Evolutionary conservation across 1,140 invertebrate genomes (phyloP).

Genomic region (Drosophila seguyi): DNA sequence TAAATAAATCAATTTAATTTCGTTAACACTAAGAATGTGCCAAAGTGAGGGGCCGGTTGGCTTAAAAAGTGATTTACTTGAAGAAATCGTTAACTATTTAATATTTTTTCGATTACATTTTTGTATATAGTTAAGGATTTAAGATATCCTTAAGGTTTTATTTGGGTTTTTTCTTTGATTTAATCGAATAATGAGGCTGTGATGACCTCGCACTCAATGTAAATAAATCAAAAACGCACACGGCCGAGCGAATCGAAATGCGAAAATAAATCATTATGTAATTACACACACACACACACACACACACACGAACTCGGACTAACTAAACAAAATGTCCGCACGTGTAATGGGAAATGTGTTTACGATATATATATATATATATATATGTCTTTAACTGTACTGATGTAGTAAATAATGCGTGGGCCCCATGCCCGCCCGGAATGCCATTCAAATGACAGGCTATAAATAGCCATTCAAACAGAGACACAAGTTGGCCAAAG

Average conservation of each 20-base stretch:
- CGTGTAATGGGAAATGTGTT: conserved; percentile 72
- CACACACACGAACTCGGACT: conserved; percentile 28
- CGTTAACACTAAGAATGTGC: conserved; percentile 22
- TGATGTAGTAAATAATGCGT: conserved; percentile 25
- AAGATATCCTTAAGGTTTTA: neutral
- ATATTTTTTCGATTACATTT: neutral
- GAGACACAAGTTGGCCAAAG: conserved; percentile 54
- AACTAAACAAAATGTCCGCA: conserved; percentile 73
- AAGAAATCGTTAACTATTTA: neutral
- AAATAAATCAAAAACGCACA: conserved; percentile 51
- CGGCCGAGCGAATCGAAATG: conserved; percentile 50
- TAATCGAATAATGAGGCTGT: conserved; percentile 22
- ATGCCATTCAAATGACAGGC: conserved; percentile 75
- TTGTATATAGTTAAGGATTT: neutral
- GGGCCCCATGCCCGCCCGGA: conserved; percentile 31
- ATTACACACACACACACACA: conserved; percentile 56
- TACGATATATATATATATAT: conserved; percentile 45
- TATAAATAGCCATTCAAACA: conserved; percentile 65
- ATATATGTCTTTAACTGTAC: conserved; percentile 18
- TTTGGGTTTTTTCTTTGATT: neutral
- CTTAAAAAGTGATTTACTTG: too few species aligned
- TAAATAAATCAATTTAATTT: conserved; percentile 82
- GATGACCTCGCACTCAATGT: conserved; percentile 32
- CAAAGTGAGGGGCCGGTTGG: neutral
- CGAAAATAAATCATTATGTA: conserved; percentile 83